These are phyloP conservation scores for Glaucopsyche alexis DNA, from an alignment of 2,888 invertebrate species.

Conservation along the genomic window DNA sequence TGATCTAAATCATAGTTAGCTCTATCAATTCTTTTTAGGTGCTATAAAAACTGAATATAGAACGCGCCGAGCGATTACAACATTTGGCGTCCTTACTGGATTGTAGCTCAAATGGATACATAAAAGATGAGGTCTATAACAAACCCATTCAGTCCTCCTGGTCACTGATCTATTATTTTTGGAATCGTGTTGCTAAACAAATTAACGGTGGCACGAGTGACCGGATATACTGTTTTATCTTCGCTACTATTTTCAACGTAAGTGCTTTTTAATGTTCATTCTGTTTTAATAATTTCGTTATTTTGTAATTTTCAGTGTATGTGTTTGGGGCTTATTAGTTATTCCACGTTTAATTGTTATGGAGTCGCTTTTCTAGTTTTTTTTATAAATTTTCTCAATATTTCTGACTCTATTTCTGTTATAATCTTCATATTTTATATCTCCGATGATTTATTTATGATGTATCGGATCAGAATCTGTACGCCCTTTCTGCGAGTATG, in stretches of 20 bases:
- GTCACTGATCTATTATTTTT: conserved; percentile 67
- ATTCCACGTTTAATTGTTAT: not conserved
- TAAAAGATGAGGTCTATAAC: conserved; percentile 73
- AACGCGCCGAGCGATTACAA: too few relatives aligned
- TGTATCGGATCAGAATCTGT: too few relatives aligned
- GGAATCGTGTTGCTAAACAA: conserved; percentile 41
- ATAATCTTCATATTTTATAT: too few relatives aligned
- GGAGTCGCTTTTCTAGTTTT: not conserved
- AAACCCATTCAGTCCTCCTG: conserved; percentile 61
- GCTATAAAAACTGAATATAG: too few relatives aligned
- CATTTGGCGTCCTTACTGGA: not conserved
- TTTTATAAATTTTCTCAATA: too few relatives aligned
- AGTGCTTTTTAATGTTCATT: conserved; percentile 14
- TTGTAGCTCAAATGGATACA: conserved; percentile 57
- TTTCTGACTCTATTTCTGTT: too few relatives aligned
- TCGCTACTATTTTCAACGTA: conserved; percentile 17
- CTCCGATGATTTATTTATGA: too few relatives aligned
- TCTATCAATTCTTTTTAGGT: too few relatives aligned
- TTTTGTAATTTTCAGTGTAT: not conserved
- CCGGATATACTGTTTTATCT: conserved; percentile 34
- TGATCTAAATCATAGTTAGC: too few relatives aligned
- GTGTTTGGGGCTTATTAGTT: not conserved
- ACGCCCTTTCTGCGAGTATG: too few relatives aligned
- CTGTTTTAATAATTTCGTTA: not conserved
- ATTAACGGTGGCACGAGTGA: conserved; percentile 26